Conservation (phyloP, 2,888 invertebrate genomes). For the Acrobasis consociella region DNA sequence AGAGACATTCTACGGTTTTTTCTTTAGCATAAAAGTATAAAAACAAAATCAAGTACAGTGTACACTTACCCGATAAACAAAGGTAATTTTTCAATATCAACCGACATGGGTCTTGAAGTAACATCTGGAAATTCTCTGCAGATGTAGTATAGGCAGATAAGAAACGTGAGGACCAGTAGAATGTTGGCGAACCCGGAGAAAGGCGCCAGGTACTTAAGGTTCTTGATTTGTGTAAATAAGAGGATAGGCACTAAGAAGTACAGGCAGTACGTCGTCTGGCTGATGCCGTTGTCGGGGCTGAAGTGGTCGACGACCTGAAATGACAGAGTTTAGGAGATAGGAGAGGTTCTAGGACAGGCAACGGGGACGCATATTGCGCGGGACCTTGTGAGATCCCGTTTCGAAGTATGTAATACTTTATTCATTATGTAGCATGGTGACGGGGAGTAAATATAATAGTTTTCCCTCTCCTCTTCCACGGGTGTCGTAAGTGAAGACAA, state of each 20-base stretch:
- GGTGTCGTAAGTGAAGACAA: background rate
- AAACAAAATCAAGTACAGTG: background rate
- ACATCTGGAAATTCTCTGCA: conserved; percentile 79
- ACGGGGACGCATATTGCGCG: no score
- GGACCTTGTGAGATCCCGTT: no score
- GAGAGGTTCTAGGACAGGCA: no score
- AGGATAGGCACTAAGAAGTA: conserved; percentile 69
- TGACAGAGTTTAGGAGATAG: background rate
- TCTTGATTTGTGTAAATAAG: conserved; percentile 83
- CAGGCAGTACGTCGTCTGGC: conserved; percentile 60
- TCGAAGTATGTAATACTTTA: no score
- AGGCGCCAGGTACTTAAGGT: conserved; percentile 92
- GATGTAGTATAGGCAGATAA: conserved; percentile 92
- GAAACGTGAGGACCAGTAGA: conserved; percentile 89
- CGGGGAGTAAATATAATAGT: no score
- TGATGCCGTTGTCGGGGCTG: conserved; percentile 43
- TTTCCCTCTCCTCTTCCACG: no score
- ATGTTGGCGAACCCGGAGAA: conserved; percentile 95
- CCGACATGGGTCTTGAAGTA: conserved; percentile 78
- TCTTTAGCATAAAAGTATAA: no score
- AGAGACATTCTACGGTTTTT: background rate
- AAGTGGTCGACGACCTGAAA: conserved; percentile 67
- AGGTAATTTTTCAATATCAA: conserved; percentile 85
- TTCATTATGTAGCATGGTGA: no score
- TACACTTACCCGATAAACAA: conserved; percentile 88